These are phyloP conservation scores for Micoletzkya japonica DNA, from an alignment of 2,888 invertebrate species.

Conservation along the genomic window DNA sequence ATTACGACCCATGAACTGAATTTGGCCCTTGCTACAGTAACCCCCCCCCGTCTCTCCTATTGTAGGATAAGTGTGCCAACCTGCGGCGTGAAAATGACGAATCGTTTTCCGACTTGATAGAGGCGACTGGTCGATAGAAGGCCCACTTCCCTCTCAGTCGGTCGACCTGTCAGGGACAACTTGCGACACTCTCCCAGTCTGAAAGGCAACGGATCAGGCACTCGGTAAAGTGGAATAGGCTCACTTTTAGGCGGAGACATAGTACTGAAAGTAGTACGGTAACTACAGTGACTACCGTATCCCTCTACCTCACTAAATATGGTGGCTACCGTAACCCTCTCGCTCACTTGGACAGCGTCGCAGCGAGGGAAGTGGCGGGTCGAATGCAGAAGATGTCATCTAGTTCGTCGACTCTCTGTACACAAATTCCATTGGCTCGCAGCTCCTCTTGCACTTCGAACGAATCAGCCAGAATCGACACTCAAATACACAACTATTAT, in stretches of 20 bases:
- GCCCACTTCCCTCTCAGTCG: conserved; percentile 87
- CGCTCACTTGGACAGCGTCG: conserved; percentile 84
- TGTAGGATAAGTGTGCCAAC: conserved; percentile 69
- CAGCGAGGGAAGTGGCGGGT: conserved; percentile 90
- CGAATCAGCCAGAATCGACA: conserved; percentile 94
- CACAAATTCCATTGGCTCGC: conserved; percentile 82
- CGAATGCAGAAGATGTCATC: conserved; percentile 84
- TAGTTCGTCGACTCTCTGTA: conserved; percentile 89
- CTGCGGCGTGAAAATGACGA: conserved; percentile 98
- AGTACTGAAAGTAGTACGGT: background rate
- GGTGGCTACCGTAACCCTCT: background rate
- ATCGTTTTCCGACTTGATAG: conserved; percentile 89
- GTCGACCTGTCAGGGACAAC: conserved; percentile 88
- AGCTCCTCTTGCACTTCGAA: conserved; percentile 85
- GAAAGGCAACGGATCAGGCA: conserved; percentile 31
- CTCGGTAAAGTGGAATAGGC: background rate
- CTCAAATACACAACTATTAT: conserved; percentile 55
- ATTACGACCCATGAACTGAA: conserved; percentile 92
- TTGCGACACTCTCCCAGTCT: conserved; percentile 77
- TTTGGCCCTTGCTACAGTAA: background rate
- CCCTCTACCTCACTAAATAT: background rate
- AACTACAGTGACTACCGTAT: background rate
- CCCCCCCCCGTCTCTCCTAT: background rate
- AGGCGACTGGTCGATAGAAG: conserved; percentile 96
- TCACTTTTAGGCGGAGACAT: background rate